Conservation (phyloP, 2,888 invertebrate genomes). For the Drosophila vallismaia region DNA sequence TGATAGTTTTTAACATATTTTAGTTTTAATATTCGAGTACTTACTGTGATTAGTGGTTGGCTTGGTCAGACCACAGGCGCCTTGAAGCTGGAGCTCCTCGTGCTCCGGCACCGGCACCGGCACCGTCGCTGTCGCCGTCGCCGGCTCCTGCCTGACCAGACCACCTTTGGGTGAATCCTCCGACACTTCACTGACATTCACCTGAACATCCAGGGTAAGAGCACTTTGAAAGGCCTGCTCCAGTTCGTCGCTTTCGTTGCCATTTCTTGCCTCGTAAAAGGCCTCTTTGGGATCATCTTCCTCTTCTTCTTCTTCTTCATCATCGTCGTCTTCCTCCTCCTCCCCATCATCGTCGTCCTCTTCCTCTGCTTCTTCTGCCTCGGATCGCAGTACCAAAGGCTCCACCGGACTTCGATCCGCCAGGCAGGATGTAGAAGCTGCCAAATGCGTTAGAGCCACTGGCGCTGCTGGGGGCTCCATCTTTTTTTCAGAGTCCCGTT, state of each 20-base stretch:
- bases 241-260: conserved; percentile 77
- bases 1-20: too few species aligned
- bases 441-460: conserved; percentile 40
- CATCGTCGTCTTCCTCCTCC: conserved; percentile 56
- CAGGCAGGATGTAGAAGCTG: conserved; percentile 35
- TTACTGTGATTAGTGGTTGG: conserved; percentile 13
- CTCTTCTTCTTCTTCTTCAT: conserved; percentile 50
- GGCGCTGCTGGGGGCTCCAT: conserved; percentile 58
- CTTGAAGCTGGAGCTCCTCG: conserved; percentile 20
- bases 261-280: conserved; percentile 75
- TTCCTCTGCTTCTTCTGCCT: not conserved
- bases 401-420: conserved; percentile 38
- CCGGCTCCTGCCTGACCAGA: not conserved
- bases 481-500: conserved; percentile 1
- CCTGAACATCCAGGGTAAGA: conserved; percentile 71
- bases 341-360: not conserved
- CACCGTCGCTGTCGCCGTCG: not conserved
- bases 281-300: conserved; percentile 72
- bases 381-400: conserved; percentile 39
- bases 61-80: conserved; percentile 5
- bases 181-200: conserved; percentile 52
- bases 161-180: conserved; percentile 4
- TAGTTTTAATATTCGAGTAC: not conserved
- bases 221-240: conserved; percentile 69
- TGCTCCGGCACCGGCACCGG: not conserved